Percentiles rank a stretch among this genome's conserved stretches.
phyloP scores from a whole-genome alignment of 1,140 invertebrate species.

The Drosophila azteca region DNA sequence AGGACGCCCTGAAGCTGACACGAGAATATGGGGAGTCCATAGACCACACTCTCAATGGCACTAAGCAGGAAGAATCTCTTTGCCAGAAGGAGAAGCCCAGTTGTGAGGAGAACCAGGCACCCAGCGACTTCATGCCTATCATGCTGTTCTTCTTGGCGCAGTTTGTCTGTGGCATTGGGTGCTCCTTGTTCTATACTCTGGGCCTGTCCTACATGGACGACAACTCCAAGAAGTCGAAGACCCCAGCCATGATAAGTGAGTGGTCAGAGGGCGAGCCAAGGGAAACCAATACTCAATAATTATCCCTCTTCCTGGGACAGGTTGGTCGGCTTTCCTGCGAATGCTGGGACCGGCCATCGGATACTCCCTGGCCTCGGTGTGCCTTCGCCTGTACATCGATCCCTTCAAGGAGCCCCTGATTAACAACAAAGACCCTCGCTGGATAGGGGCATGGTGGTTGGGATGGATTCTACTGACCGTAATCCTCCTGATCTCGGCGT shows the following conservation, averaged over 20 bases:
- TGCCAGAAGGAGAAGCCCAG: constrained; percentile 27
- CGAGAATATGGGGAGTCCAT: constrained; percentile 85
- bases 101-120: constrained; percentile 36
- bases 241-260: constrained; percentile 87
- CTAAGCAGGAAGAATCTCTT: constrained; percentile 42
- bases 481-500: constrained; percentile 86
- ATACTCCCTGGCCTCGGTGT: constrained; percentile 88
- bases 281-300: not conserved
- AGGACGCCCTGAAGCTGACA: constrained; percentile 87
- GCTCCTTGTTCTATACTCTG: constrained; percentile 87
- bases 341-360: constrained; percentile 90
- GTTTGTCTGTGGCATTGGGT: constrained; percentile 87
- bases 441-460: constrained; percentile 92
- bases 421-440: constrained; percentile 87
- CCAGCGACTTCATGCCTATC: constrained; percentile 85
- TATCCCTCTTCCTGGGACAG: constrained; percentile 57
- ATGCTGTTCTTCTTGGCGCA: constrained; percentile 87
- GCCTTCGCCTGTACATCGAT: constrained; percentile 88
- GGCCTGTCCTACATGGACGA: constrained; percentile 89
- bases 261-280: not conserved
- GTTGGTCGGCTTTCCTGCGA: constrained; percentile 87
- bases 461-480: constrained; percentile 89
- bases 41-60: constrained; percentile 45
- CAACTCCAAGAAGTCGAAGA: constrained; percentile 88
- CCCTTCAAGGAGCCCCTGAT: constrained; percentile 88